Evolutionary conservation across 2,113 vertebrate genomes (phyloP).

Genomic region (Mus pahari): DNA sequence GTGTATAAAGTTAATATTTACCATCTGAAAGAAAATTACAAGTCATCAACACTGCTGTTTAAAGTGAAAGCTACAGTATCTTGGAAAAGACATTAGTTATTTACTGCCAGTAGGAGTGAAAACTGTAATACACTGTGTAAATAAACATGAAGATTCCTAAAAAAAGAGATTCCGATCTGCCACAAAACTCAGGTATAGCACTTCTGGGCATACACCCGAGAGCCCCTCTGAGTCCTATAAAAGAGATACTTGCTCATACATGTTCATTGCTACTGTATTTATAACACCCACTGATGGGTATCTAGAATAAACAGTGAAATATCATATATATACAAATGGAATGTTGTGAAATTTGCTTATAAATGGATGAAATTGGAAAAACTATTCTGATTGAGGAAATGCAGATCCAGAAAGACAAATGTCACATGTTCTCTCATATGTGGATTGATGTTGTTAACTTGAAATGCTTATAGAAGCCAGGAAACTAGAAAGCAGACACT

Average conservation of each 20-base stretch:
- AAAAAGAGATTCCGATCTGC: neutral
- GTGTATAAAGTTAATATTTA: neutral
- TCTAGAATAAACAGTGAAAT: neutral
- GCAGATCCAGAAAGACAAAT: neutral
- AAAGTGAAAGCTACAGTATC: neutral
- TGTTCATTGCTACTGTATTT: neutral
- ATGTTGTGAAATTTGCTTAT: neutral
- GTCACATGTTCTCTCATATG: neutral
- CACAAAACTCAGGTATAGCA: neutral
- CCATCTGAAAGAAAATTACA: neutral
- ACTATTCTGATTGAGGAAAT: neutral
- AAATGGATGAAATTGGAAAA: neutral
- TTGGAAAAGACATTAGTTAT: neutral
- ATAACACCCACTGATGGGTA: neutral
- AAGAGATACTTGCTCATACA: neutral
- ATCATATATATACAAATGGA: neutral
- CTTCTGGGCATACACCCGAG: neutral
- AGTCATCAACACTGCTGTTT: neutral
- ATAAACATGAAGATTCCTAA: neutral
- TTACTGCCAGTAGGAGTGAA: neutral
- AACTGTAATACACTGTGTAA: neutral
- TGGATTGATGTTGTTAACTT: neutral
- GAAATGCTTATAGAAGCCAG: neutral
- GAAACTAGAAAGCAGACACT: neutral
- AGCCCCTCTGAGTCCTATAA: neutral